Conservation (phyloP, 2,888 invertebrate genomes). For the Rotaria sp. region DNA sequence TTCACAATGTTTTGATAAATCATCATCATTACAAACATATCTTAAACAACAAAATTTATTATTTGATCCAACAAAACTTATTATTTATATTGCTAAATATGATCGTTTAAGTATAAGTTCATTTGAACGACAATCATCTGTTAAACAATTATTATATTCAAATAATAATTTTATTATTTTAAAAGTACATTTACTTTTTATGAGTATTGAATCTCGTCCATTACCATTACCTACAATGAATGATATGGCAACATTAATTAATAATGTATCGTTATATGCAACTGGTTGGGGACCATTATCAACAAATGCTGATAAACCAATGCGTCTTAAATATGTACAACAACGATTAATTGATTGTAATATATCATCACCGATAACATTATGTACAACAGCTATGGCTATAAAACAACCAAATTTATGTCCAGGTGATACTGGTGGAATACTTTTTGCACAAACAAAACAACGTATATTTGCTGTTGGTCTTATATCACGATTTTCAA, state of each 20-base stretch:
- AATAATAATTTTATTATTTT: neutral
- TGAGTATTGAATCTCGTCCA: neutral
- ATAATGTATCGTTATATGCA: neutral
- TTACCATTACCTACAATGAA: neutral
- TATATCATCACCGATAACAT: neutral
- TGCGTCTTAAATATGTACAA: conserved; percentile 2
- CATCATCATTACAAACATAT: neutral
- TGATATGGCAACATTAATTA: neutral
- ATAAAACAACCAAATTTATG: neutral
- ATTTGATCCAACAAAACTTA: neutral
- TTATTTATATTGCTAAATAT: neutral
- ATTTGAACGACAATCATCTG: neutral
- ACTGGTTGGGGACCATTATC: conserved; percentile 13
- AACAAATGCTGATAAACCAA: neutral
- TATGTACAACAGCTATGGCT: conserved; percentile 10
- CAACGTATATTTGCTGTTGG: conserved; percentile 9
- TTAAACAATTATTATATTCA: neutral
- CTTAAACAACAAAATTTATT: neutral
- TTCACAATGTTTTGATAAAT: neutral
- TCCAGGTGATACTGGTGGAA: neutral
- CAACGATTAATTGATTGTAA: conserved; percentile 2
- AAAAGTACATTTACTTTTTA: conserved; percentile 8
- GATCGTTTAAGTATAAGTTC: neutral
- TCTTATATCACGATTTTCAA: neutral
- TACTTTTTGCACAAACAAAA: neutral